phyloP scores from a whole-genome alignment of 2,888 invertebrate species.

The Lasioglossum figueresi region DNA sequence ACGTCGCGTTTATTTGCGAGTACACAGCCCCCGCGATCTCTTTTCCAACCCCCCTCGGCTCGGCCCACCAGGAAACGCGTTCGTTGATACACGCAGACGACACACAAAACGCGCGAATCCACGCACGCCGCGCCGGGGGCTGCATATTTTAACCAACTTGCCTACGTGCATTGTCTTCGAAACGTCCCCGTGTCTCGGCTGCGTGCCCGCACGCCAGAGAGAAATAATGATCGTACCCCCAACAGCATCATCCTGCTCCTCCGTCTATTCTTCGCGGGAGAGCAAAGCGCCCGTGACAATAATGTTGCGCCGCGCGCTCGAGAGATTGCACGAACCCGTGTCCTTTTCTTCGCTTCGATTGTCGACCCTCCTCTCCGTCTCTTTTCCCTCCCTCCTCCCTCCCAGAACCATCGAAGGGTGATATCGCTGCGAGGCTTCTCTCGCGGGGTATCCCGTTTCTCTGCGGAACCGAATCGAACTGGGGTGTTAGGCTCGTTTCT shows the following conservation, averaged over 20 bases:
- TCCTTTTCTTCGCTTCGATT: constrained; percentile 55
- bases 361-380: constrained; percentile 20
- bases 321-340: constrained; percentile 56
- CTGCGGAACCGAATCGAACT: constrained; percentile 32
- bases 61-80: constrained; percentile 12
- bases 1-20: constrained; percentile 61
- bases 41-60: constrained; percentile 8
- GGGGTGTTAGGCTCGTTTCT: constrained; percentile 6
- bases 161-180: constrained; percentile 72
- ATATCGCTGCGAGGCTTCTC: constrained; percentile 62
- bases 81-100: constrained; percentile 37
- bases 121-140: constrained; percentile 67
- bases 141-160: constrained; percentile 80
- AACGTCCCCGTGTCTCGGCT: constrained; percentile 44
- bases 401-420: constrained; percentile 7
- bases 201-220: constrained; percentile 48
- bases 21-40: constrained; percentile 30
- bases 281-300: constrained; percentile 63
- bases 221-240: constrained; percentile 69
- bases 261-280: constrained; percentile 47
- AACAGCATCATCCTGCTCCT: constrained; percentile 59
- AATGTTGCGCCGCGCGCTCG: constrained; percentile 56
- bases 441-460: constrained; percentile 41
- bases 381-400: neutral
- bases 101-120: constrained; percentile 53